Base-by-base conservation (phyloP, 2,113 vertebrate genomes). In the Mesembrinibis cayennensis region DNA sequence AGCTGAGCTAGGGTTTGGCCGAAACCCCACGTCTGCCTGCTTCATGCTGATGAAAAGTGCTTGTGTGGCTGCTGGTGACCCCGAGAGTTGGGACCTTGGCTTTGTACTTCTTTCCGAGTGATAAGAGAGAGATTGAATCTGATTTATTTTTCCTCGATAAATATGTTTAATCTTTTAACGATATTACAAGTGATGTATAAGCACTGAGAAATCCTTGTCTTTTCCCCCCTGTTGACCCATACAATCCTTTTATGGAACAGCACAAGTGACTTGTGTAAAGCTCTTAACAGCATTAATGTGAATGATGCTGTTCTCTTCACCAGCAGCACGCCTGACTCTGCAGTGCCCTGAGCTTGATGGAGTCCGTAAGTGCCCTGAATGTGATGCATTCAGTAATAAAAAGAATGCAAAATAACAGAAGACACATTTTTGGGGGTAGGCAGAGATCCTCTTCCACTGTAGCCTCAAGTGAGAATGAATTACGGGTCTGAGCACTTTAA, bases 121-220 rank as follows among this genome's bases (percentile, higher is more conserved):
- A 66, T 86, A 91, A 95, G 71, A 77, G 71, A 77, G 78, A 49
- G 45, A 56, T 88, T 89, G 94, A 88, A 92, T 71, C 88, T 76
- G 50, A 84, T 91, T 89, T 34, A 63, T 52, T 93, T 81, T 91
- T 82, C 87, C 56, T 94, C 66, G 42, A 40, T 89, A 87, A 82
- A 44, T 50, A 50, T 5, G 16, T 89, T 87, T 88, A 52, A 83
- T 95, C 90, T 94, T 71, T 52, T 97, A 96, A 93, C 19, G 16
- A 49, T 42, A 59, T 94, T 93, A 83, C 49, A 47, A 89, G 88
- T 32, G 76, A 66, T 89, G 90, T 89, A 30, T 50, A 73, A 89
- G 80, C 69, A 20, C 23, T 16, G 45, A 87, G 82, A 72, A 93
- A 80, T 65, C 66, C 70, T 65, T 78, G 85, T 93, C 44, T 95